A percentile compares a stretch with the other conserved stretches of the same genome.
These are phyloP conservation scores for Monodelphis domestica DNA, from an alignment of 2,797 vertebrate genomes.

Conservation along the genomic window DNA sequence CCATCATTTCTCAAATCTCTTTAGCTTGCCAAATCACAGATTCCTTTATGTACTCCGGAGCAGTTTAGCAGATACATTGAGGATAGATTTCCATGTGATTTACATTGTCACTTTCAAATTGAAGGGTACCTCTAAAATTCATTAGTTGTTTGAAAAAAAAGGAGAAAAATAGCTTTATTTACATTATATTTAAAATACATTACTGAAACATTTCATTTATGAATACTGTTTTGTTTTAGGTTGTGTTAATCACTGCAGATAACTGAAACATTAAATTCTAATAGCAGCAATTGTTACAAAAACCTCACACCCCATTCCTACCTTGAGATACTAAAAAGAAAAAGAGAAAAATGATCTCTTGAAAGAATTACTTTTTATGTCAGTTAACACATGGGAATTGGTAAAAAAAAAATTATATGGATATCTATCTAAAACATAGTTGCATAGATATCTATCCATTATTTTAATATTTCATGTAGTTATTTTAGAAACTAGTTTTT, in stretches of 20 bases:
- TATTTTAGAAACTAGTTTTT: too few relatives aligned
- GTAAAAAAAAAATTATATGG: too few relatives aligned
- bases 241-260: conserved; percentile 24
- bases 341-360: neutral
- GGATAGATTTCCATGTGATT: neutral
- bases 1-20: conserved; percentile 35
- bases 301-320: neutral
- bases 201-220: conserved; percentile 10
- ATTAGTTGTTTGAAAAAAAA: conserved; percentile 42
- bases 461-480: neutral
- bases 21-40: neutral
- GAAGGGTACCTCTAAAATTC: conserved; percentile 36
- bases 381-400: neutral
- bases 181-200: neutral
- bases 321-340: neutral
- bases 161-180: conserved; percentile 15
- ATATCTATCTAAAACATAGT: neutral
- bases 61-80: neutral
- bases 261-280: conserved; percentile 28
- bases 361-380: neutral
- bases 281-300: neutral
- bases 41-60: neutral
- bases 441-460: neutral
- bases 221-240: conserved; percentile 27
- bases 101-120: conserved; percentile 16